These are phyloP conservation scores for Cervus canadensis DNA, from an alignment of 2,113 vertebrate species.

Conservation along the genomic window DNA sequence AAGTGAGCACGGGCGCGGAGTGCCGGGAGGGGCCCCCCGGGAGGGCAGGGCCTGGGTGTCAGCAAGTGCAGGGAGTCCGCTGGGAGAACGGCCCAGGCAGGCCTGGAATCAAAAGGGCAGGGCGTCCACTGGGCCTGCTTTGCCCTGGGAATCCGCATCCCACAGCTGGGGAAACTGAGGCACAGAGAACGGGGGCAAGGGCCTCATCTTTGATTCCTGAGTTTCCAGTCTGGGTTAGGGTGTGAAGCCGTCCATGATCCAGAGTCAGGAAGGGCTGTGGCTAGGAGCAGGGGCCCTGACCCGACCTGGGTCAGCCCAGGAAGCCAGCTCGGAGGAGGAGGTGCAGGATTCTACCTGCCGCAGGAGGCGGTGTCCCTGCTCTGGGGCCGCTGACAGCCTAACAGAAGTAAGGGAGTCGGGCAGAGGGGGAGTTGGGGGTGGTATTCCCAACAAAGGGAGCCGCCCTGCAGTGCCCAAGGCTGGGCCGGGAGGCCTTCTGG, in stretches of 20 bases:
- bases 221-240: not conserved
- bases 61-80: not conserved
- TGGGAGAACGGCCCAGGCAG: not conserved
- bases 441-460: not conserved
- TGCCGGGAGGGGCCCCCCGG: accelerated
- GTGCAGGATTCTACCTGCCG: accelerated
- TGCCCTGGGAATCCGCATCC: not conserved
- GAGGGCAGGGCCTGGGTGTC: not conserved
- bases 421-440: no score
- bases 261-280: not conserved
- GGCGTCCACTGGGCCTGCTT: not conserved
- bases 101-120: not conserved
- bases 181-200: not conserved
- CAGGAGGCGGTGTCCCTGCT: accelerated
- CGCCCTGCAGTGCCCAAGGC: not conserved
- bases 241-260: accelerated
- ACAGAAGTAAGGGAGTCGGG: not conserved
- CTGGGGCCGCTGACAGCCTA: not conserved
- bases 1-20: constrained; percentile 74
- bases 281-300: not conserved
- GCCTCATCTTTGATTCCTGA: not conserved
- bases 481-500: not conserved
- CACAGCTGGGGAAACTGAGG: not conserved
- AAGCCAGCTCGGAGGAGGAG: not conserved
- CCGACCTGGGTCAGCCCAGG: not conserved